Evolutionary conservation across 2,797 vertebrate genomes (phyloP).

Genomic region (Notolepis coatsorum): DNA sequence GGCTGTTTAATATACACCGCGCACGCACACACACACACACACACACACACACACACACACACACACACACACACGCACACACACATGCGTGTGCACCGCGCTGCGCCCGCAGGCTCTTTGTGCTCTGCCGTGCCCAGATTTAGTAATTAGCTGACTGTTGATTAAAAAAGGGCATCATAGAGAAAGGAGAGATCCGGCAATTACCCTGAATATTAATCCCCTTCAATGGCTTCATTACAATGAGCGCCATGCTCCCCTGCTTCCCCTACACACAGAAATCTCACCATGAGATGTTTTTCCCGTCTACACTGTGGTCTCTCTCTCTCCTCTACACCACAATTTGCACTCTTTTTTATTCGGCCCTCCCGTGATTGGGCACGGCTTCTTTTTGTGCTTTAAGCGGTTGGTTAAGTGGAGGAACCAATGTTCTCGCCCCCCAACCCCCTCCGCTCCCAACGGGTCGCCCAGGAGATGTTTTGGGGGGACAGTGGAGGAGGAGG

Average conservation of each 20-base stretch:
- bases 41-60: too few relatives aligned
- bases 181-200: slow-evolving; percentile 72
- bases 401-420: slow-evolving; percentile 60
- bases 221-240: slow-evolving; percentile 78
- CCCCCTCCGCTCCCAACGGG: too few relatives aligned
- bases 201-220: slow-evolving; percentile 80
- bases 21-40: too few relatives aligned
- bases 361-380: slow-evolving; percentile 67
- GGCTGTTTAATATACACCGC: too few relatives aligned
- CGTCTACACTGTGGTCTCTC: too few relatives aligned
- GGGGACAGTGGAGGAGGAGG: too few relatives aligned
- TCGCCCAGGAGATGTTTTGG: too few relatives aligned
- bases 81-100: too few relatives aligned
- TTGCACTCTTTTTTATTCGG: slow-evolving; percentile 80
- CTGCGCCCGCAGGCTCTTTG: slow-evolving; percentile 47
- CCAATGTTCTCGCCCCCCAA: slow-evolving; percentile 25
- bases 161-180: slow-evolving; percentile 70
- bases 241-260: slow-evolving; percentile 60
- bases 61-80: too few relatives aligned
- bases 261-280: slow-evolving; percentile 79
- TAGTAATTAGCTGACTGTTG: slow-evolving; percentile 77
- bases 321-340: slow-evolving; percentile 72
- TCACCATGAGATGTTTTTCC: slow-evolving; percentile 67
- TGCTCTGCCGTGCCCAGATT: slow-evolving; percentile 52
- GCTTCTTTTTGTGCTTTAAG: slow-evolving; percentile 64